Base-by-base conservation (phyloP, 2,888 invertebrate species). In the Yponomeuta malinellus region DNA sequence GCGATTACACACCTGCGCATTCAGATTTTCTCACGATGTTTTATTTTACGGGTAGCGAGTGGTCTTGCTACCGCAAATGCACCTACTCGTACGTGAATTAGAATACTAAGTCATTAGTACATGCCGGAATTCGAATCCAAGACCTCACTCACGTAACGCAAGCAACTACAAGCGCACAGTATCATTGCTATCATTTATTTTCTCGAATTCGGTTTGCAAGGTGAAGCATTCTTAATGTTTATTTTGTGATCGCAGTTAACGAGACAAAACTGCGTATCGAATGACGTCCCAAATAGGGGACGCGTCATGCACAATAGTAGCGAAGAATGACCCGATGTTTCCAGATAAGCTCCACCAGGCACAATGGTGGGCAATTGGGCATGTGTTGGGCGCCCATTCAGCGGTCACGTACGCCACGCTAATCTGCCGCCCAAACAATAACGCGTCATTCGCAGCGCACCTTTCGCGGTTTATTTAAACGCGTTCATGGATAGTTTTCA, bases 321-420 rank as follows among this genome's bases (percentile, higher is more conserved):
- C 69, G 48, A 43, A 77, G 76, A 78, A 79, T 82, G 83, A 86
- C 83, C 80, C 77, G 80, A 76, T 79, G 76, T 84, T 84, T 82
- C 75, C 76, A 82, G 81, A 83, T 84, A 84, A 83, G 79, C 80
- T 72, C 72, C 74, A 73, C 75, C 15, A 52, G 75, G 76, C 77
- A 78, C 82, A 81, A 83, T 76, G 74, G 73, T 71, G 77, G 76
- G 52, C 67, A 63, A 48, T 76, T 73, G 75, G 73, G 78, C 78
- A 79, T 73, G 79, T 79, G 75, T 74, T 75, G 73, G 78, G 73
- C 72, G 73, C 74, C 83, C 78, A 85, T 87, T 84, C 78, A 86
- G 77, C 76, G 74, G 88, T 86, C 89, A 88, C 88, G 88, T 88
- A 83, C 85, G 79, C 78, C 74, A 75, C 78, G 76, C 75, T 81